A percentile compares a stretch with the other conserved stretches of the same genome.
These are phyloP conservation scores for Exocentrus adspersus DNA, from an alignment of 2,888 invertebrate species.

Conservation along the genomic window DNA sequence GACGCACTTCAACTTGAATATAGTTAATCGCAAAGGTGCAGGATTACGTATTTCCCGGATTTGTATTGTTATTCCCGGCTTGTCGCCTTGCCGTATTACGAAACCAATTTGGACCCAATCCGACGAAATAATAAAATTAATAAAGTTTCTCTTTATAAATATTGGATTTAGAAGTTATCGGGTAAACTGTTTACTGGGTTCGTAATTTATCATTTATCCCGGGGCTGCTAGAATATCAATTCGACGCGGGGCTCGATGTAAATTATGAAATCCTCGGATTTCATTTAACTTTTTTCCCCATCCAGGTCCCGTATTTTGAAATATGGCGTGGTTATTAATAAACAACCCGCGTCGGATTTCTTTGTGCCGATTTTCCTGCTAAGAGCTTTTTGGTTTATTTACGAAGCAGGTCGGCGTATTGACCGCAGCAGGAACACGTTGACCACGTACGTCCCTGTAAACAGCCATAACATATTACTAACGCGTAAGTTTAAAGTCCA, in stretches of 20 bases:
- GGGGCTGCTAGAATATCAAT: constrained; percentile 5
- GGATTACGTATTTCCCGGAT: neutral
- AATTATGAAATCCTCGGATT: constrained; percentile 17
- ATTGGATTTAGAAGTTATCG: neutral
- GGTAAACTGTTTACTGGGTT: constrained; percentile 22
- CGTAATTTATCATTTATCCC: constrained; percentile 22
- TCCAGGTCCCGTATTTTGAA: neutral
- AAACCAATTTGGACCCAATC: constrained; percentile 16
- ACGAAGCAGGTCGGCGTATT: no score
- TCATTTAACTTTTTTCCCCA: constrained; percentile 3
- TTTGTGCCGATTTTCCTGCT: no score
- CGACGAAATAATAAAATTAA: constrained; percentile 11
- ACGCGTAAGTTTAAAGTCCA: no score
- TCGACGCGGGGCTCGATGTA: constrained; percentile 5
- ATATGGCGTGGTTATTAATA: neutral
- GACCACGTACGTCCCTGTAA: no score
- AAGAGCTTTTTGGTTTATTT: no score
- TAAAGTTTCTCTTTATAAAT: constrained; percentile 9
- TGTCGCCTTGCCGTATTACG: constrained; percentile 1
- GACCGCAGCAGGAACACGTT: no score
- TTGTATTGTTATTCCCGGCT: neutral
- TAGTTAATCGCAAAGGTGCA: no score
- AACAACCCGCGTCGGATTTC: no score
- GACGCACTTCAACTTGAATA: no score
- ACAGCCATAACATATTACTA: no score